Evolutionary conservation across 2,113 vertebrate species (phyloP), one percentile per base, ranked within the genome.

Genomic region (Orientallactaga bullata): DNA sequence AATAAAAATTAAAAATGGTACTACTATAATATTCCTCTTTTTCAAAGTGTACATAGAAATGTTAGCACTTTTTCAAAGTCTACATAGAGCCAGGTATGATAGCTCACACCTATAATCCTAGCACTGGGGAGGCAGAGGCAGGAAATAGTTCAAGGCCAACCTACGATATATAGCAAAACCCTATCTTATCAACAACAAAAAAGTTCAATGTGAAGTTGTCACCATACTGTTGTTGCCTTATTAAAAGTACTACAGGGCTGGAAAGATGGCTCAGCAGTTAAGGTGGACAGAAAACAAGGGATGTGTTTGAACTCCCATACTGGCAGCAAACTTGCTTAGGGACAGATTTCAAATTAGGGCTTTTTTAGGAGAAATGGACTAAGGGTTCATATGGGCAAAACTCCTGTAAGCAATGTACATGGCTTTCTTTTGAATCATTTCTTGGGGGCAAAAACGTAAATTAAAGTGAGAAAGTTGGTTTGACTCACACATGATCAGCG

Each of bases 321-420:
- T 18, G 55, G 51, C 51, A 76, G 47, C 66, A 91, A 23, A 85
- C 15, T 72, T 61, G 6, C 16, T 24, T 16, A 82, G 16, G 16
- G 15, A 55, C 60, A 58, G 42, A 88, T 85, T 94, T 93, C 23
- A 93, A 94, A 61, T 28, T 39, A 77, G 42, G 26, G 79, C n/a
- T 71, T 51, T 51, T 85, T 71, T 28, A 89, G 35, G 17, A 88
- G 55, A 89, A 88, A 87, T 10, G 16, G 0, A 65, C 16, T 92
- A 63, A 32, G 16, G 28, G 20, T 90, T 79, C n/a, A 85, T 30
- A 35, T 51, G 16, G 66, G 28, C 13, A 42, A 32, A 87, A 78
- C 3, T n/a, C 24, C 42, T 85, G 39, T 51, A 60, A 80, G 91
- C 30, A 87, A 86, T 0, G 3, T 32, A n/a, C 12, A 61, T 39